Evolutionary conservation across 2,113 vertebrate species (phyloP).

Genomic region (Podarcis muralis): DNA sequence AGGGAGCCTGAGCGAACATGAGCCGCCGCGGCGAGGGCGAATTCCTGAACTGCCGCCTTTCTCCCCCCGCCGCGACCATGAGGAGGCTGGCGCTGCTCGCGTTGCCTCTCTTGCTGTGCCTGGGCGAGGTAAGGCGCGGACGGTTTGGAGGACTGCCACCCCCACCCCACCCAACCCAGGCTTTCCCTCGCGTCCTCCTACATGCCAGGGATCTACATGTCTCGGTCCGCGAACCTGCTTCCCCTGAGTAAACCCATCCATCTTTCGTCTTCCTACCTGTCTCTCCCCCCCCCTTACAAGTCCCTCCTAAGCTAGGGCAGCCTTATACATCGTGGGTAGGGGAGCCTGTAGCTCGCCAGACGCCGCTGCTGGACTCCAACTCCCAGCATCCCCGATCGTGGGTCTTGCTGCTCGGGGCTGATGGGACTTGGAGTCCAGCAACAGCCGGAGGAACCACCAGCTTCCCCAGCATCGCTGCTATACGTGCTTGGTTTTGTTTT

Average conservation of each 20-base stretch:
- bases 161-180: too few relatives aligned
- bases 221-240: neutral
- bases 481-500: too few relatives aligned
- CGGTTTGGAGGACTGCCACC: neutral
- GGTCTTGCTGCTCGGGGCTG: too few relatives aligned
- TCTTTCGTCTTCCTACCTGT: neutral
- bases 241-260: neutral
- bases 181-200: neutral
- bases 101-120: slow-evolving; percentile 49
- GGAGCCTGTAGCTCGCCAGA: too few relatives aligned
- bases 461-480: too few relatives aligned
- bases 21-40: slow-evolving; percentile 37
- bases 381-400: too few relatives aligned
- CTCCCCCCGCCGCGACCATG: slow-evolving; percentile 44
- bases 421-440: too few relatives aligned
- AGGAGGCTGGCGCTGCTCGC: slow-evolving; percentile 48
- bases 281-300: neutral
- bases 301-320: neutral
- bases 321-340: too few relatives aligned
- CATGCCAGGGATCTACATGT: neutral
- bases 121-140: slow-evolving; percentile 50
- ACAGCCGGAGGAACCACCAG: too few relatives aligned
- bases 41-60: neutral
- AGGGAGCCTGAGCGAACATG: slow-evolving; percentile 40
- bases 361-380: too few relatives aligned